Conservation (phyloP, 2,113 vertebrate species). For the Clarias gariepinus region DNA sequence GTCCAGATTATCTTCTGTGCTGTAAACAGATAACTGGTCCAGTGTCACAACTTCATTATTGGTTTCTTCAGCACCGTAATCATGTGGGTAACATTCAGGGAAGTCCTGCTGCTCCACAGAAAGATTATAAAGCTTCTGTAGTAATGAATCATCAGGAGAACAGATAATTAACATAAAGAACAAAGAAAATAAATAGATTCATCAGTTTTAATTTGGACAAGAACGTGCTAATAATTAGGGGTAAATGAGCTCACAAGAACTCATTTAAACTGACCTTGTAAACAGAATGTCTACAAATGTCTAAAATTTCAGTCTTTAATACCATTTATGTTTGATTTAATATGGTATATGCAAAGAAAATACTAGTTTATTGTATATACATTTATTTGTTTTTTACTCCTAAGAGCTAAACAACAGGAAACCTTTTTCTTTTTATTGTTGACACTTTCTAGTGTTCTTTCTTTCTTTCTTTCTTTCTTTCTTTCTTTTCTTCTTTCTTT, state of each 20-base stretch:
- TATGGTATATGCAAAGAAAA: background rate
- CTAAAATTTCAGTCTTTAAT: background rate
- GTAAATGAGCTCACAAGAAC: background rate
- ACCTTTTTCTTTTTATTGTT: background rate
- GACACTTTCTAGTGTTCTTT: too few species aligned
- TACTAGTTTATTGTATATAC: background rate
- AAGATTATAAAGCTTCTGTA: conserved; percentile 62
- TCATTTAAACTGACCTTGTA: background rate
- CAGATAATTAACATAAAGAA: background rate
- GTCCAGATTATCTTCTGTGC: conserved; percentile 49
- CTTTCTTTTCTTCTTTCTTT: too few species aligned
- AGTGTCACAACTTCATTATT: conserved; percentile 57
- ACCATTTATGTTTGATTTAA: background rate
- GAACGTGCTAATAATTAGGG: background rate
- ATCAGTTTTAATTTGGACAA: background rate
- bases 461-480: too few species aligned
- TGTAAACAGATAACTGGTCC: conserved; percentile 56
- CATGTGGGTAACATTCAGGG: conserved; percentile 42
- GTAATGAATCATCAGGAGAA: background rate
- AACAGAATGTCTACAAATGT: background rate
- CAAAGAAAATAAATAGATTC: background rate
- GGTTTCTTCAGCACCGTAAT: conserved; percentile 67
- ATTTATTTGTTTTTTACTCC: background rate
- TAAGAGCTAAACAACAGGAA: too few species aligned
- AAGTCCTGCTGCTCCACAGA: background rate